These are phyloP conservation scores for Pseudorasbora parva DNA, from an alignment of 2,113 vertebrate genomes.

Conservation along the genomic window DNA sequence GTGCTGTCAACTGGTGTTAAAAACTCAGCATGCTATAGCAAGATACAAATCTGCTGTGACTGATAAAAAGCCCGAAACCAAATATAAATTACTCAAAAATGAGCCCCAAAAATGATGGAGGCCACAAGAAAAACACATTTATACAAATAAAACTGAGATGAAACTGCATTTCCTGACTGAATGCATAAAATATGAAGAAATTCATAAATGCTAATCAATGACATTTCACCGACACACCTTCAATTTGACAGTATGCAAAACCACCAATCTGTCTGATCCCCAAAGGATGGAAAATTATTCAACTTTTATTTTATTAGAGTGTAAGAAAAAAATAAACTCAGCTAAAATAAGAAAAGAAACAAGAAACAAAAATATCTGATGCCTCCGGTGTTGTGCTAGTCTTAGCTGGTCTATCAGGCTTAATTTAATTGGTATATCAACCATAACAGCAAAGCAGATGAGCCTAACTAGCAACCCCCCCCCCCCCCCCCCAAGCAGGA, in stretches of 20 bases:
- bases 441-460: neutral
- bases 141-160: neutral
- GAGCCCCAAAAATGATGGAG: neutral
- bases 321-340: neutral
- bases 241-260: neutral
- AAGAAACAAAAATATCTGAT: neutral
- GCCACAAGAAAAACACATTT: neutral
- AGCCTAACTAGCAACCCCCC: neutral
- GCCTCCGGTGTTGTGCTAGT: neutral
- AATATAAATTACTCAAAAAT: neutral
- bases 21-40: neutral
- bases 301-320: neutral
- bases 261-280: slow-evolving; percentile 3
- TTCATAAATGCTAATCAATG: slow-evolving; percentile 2
- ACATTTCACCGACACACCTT: neutral
- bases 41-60: neutral
- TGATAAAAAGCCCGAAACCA: neutral
- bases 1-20: neutral
- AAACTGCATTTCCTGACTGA: neutral
- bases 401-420: neutral
- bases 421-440: neutral
- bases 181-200: slow-evolving; percentile 9
- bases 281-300: neutral
- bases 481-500: neutral
- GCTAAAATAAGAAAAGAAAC: neutral